Base-by-base conservation (phyloP, 2,113 vertebrate genomes). In the Patagioenas fasciata region DNA sequence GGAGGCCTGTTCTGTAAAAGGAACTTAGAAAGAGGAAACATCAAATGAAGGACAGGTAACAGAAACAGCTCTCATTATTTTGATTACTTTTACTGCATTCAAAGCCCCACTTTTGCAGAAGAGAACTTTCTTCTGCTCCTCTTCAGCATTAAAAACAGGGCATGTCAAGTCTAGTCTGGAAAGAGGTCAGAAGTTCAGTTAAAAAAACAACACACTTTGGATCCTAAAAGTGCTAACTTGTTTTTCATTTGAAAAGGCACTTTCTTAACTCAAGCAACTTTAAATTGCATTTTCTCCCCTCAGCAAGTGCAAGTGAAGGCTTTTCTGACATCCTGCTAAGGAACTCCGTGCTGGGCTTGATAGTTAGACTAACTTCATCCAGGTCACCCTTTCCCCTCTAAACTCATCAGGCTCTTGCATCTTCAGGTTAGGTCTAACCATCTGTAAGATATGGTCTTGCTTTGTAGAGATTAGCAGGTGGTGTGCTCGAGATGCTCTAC, bases 391-490 rank as follows among this genome's bases (percentile, higher is more conserved):
- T 51, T 53, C 38, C 4, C 1, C 79, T 48, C 88, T 24, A 56
- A 36, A 50, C 15, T 32, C 69, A 56, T 5, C 13, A 2, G 0
- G 16, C 47, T 58, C 29, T 50, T 23, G 1, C 25, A 5, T n/a
- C 74, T 71, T 13, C 74, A 71, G 56, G 56, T 31, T 44, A 61
- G 65, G 26, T 71, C 61, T 15, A 75, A 69, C 11, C 16, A 65
- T 11, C 4, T 2, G 28, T 4, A 14, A 31, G 50, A 64, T 5
- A 19, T 0, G 0, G 73, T 20, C 58, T 62, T 1, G 2, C 32
- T 31, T 21, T 6, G 44, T 2, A 25, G 26, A 13, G 44, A 53
- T 5, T 6, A 72, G 75, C 93, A 94, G 82, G 91, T 90, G 38
- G 91, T 90, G 38, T n/a, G 47, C 70, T 78, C 0, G 3, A 74